Evolutionary conservation across 2,888 invertebrate species (phyloP), one percentile per base, ranked within the genome.

Genomic region (Archaeoteleia sp.): DNA sequence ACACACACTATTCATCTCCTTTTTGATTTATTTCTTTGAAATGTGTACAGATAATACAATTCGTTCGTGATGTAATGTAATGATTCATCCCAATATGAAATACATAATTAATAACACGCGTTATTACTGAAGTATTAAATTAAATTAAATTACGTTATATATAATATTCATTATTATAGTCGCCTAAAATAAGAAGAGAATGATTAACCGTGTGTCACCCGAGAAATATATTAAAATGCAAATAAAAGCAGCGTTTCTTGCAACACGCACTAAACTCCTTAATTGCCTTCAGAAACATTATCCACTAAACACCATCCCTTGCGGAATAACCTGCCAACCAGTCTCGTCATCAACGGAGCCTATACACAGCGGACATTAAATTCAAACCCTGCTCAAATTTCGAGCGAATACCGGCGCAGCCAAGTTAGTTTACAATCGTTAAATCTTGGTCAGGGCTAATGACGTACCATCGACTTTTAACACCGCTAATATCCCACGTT

Each of bases 361-460:
- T 43, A 29, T 30, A 40, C 12, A 48, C 53, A 17, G 10, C 30
- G 45, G 9, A 37, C 60, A 51, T 60, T 51, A 60, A 60, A 51
- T 66, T 54, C 46, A 40, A 40, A 20, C 34, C 45, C 43, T 29
- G 23, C 32, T 67, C 49, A 39, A 65, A 65, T 53, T 65, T 65
- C 54, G 45, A 48, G 48, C 49, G 30, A 53, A 62, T 62, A 62
- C 43, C 53, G 53, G 32, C 39, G 53, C 48, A 40, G 20, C 62
- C 58, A 14, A 53, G 62, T 58, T 54, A 43, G 48, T 54, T 62
- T 62, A 49, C 62, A 58, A 48, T 53, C 62, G 54, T 62, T 62
- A 58, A 62, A 67, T 62, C 58, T 58, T 67, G 62, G 62, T 49
- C 53, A 51, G 51, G 48, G 57, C 53, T 49, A 58, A 63, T 58